phyloP scores from a whole-genome alignment of 92 coral and sea anemone genomes.

The Zoanthus sansibaricus region DNA sequence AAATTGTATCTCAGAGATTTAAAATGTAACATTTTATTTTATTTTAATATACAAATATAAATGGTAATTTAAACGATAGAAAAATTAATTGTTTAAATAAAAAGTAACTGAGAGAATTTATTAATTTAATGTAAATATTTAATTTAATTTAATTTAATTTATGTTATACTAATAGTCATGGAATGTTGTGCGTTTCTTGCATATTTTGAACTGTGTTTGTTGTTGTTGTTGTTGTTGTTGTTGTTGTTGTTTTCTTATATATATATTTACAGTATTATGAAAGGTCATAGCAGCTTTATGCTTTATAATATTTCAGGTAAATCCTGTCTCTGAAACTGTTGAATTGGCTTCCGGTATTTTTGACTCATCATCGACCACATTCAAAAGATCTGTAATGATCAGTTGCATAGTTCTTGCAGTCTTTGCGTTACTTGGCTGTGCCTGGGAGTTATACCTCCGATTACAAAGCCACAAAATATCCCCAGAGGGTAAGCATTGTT shows the following conservation, averaged over 20 bases:
- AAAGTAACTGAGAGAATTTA: too few species aligned
- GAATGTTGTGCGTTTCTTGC: not conserved
- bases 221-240: not conserved
- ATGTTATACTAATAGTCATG: not conserved
- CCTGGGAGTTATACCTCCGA: constrained; percentile 24
- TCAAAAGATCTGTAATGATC: not conserved
- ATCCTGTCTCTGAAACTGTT: constrained; percentile 17
- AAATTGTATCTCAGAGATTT: too few species aligned
- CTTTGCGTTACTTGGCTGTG: constrained; percentile 23
- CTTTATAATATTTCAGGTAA: not conserved
- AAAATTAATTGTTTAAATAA: too few species aligned
- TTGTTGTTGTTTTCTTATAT: not conserved
- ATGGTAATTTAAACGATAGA: too few species aligned
- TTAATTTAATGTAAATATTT: too few species aligned
- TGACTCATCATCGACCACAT: not conserved
- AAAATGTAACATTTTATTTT: too few species aligned
- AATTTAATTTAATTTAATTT: too few species aligned
- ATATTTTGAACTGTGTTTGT: not conserved
- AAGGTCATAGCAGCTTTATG: not conserved
- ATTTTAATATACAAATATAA: too few species aligned
- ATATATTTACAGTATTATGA: not conserved
- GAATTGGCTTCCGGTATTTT: constrained; percentile 29
- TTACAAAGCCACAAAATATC: not conserved
- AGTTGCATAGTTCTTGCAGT: constrained; percentile 10
- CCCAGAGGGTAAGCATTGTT: constrained; percentile 12